Conservation (phyloP, 2,113 vertebrate species). For the Elephas maximus region DNA sequence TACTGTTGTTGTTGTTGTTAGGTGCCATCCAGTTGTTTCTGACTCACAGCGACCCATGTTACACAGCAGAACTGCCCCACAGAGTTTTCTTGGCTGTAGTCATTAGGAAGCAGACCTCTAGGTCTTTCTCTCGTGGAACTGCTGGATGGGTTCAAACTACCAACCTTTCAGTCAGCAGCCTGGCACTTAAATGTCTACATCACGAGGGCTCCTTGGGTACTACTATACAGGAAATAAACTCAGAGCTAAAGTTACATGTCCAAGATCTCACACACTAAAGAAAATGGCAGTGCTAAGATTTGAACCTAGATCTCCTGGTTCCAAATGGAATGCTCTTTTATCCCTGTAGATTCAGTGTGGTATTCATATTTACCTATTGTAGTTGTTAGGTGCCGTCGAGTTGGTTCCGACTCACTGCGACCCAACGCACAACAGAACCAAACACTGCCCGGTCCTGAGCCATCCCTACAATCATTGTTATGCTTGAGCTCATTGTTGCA, state of each 20-base stretch:
- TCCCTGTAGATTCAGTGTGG: not conserved
- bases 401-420: no score
- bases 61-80: not conserved
- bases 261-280: not conserved
- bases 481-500: no score
- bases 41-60: not conserved
- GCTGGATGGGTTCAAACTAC: not conserved
- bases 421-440: no score
- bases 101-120: not conserved
- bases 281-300: not conserved
- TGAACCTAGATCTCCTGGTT: not conserved
- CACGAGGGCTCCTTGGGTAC: not conserved
- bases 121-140: not conserved
- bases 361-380: not conserved
- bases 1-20: not conserved
- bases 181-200: not conserved
- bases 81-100: not conserved
- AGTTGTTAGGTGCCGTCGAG: no score
- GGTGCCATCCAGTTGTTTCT: not conserved
- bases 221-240: not conserved
- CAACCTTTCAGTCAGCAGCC: not conserved
- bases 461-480: no score
- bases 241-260: not conserved
- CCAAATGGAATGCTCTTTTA: not conserved
- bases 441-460: no score